Evolutionary conservation across 2,888 invertebrate species (phyloP), one percentile per base, ranked within the genome.

Genomic region (Trichogramma dendrolimi): DNA sequence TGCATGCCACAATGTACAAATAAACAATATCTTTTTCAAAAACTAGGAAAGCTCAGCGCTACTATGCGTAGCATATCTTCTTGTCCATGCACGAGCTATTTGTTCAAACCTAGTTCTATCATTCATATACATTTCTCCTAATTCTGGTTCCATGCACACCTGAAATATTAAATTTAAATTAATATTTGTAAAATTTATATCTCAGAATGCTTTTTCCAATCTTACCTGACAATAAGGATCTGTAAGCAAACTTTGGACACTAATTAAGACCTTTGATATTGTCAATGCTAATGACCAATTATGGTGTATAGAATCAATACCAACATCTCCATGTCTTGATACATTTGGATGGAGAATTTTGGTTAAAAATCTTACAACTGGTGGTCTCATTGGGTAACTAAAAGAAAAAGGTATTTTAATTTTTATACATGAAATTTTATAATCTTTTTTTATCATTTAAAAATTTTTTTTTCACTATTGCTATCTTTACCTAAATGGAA

Each of bases 231-330:
- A 92, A 73, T 90, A 94, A 0, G 95, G 94, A 81, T 96, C 96
- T 0, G 93, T 94, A 62, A 94, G 84, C 63, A 94, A 82, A 71
- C 92, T 92, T 82, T 94, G 93, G 67, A 94, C 89, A 58, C 92
- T 93, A 64, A 94, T 87, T 70, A 94, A 85, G 62, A 94, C 88
- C 77, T 93, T 96, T 68, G 92, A 90, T 74, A 96, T 89, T 49
- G 95, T 95, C 67, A 96, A 81, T 1, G 94, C 95, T 65, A 95
- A 81, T n/a, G 94, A 94, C 96, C 96, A 96, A 81, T 96, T 96
- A 81, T 94, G 92, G 72, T 93, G 92, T 70, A 96, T 93, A 7
- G 93, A 94, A 82, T 96, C 96, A 67, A 96, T 90, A 62, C 96
- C 96, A 55, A 96, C 93, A 80, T 96, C 95, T 4, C 96, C 96